Evolutionary conservation across 2,888 invertebrate species (phyloP).

Genomic region (Epinotia demarniana): DNA sequence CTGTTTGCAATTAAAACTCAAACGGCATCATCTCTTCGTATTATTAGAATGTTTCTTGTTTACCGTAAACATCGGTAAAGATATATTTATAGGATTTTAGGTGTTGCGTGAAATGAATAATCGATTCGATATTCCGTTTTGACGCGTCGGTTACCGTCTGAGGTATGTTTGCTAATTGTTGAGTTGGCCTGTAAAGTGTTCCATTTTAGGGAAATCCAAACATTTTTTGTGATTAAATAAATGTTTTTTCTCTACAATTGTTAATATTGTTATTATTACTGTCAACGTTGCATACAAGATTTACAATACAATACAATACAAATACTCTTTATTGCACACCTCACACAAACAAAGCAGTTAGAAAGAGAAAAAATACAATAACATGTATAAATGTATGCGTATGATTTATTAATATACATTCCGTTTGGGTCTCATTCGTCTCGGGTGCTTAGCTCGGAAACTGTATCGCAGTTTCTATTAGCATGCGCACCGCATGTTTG

Average conservation of each 20-base stretch:
- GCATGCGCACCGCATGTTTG: constrained; percentile 17
- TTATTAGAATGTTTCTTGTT: constrained; percentile 42
- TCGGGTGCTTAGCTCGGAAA: neutral
- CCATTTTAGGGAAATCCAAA: neutral
- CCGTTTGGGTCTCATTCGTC: neutral
- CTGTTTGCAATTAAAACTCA: constrained; percentile 69
- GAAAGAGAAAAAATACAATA: too few relatives aligned
- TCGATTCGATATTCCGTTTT: neutral
- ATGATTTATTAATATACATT: constrained; percentile 8
- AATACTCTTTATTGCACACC: too few relatives aligned
- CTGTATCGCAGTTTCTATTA: constrained; percentile 15
- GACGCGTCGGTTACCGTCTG: neutral
- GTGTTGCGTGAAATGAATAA: neutral
- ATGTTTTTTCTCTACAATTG: neutral
- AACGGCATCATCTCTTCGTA: constrained; percentile 50
- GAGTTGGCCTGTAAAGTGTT: neutral
- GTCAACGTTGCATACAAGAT: neutral
- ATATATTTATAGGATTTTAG: neutral
- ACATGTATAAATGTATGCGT: too few relatives aligned
- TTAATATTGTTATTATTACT: neutral
- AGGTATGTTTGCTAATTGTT: neutral
- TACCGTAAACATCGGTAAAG: constrained; percentile 13
- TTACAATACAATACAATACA: too few relatives aligned
- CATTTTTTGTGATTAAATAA: neutral
- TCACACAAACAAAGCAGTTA: too few relatives aligned